These are phyloP conservation scores for Xestia c-nigrum DNA, from an alignment of 2,888 invertebrate genomes.

Conservation along the genomic window DNA sequence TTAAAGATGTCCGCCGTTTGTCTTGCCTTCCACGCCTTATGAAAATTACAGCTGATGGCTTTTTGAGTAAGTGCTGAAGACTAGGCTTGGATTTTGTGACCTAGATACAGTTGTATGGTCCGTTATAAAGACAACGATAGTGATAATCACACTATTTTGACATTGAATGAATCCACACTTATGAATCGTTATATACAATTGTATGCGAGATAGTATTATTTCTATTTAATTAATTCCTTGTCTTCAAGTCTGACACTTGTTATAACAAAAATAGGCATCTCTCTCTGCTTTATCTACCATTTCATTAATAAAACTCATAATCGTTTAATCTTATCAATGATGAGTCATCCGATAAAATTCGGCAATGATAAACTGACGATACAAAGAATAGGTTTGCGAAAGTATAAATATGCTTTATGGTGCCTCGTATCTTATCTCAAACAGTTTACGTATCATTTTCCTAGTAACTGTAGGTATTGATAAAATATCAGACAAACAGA, in stretches of 20 bases:
- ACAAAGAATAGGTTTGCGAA: not conserved
- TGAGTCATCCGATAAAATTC: conserved; percentile 9
- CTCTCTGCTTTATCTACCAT: not conserved
- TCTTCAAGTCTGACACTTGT: not conserved
- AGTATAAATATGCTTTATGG: not conserved
- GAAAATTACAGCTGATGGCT: conserved; percentile 53
- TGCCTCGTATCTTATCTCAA: conserved; percentile 29
- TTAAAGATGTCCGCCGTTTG: conserved; percentile 66
- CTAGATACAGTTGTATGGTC: not conserved
- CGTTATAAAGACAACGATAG: not conserved
- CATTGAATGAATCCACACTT: not conserved
- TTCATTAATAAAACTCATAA: conserved; percentile 28
- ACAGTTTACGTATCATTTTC: not conserved
- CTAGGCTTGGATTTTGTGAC: not conserved
- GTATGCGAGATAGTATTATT: not conserved
- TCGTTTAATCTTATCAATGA: conserved; percentile 21
- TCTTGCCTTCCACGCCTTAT: conserved; percentile 53
- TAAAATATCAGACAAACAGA: not conserved
- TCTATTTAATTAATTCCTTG: not conserved
- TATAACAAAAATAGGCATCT: not conserved
- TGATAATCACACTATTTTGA: not conserved
- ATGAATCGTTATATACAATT: not conserved
- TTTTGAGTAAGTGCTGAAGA: conserved; percentile 21
- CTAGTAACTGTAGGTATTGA: conserved; percentile 14
- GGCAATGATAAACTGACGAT: conserved; percentile 3